Conservation (phyloP, 2,113 vertebrate species). For the Anhinga anhinga region DNA sequence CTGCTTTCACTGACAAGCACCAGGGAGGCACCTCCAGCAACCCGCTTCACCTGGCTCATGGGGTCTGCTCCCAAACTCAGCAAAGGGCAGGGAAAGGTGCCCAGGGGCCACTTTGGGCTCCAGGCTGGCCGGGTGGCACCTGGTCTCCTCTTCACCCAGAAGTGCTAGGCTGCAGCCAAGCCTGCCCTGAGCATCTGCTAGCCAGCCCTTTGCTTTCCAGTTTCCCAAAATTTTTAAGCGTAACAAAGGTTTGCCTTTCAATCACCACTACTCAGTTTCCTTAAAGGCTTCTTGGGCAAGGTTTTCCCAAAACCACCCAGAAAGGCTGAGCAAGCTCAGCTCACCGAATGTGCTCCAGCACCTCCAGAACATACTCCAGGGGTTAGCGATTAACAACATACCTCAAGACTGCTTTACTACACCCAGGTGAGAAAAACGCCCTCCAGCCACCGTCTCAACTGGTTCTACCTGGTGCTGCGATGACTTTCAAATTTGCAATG, state of each 20-base stretch:
- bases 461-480: neutral
- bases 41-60: neutral
- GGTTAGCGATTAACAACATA: neutral
- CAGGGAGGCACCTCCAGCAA: neutral
- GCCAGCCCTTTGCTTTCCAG: neutral
- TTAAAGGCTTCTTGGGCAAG: neutral
- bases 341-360: rapidly evolving
- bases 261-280: neutral
- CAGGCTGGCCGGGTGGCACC: neutral
- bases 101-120: neutral
- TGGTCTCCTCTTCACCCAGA: neutral
- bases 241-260: neutral
- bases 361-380: neutral
- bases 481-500: neutral
- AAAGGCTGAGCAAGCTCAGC: neutral
- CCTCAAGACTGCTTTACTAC: slow-evolving; percentile 21
- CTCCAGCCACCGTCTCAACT: neutral
- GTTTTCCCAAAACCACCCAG: neutral
- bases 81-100: neutral
- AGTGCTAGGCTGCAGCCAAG: neutral
- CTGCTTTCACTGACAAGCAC: neutral
- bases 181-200: neutral
- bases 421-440: neutral
- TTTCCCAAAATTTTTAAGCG: neutral
- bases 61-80: neutral